Percentiles rank a stretch among this genome's conserved stretches.
Conservation (phyloP, 2,797 vertebrate genomes). For the Rousettus madagascariensis region DNA sequence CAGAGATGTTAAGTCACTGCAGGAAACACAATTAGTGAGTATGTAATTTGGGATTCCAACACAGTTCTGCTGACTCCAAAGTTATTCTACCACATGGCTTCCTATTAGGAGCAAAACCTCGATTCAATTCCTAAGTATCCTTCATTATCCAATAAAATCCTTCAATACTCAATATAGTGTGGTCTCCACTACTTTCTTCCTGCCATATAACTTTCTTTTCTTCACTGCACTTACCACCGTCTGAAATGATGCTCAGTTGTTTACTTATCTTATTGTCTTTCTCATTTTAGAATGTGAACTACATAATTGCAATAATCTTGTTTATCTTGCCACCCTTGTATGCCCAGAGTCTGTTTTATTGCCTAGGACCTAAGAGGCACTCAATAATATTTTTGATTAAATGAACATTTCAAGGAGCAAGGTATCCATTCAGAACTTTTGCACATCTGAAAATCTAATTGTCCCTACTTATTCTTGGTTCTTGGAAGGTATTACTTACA, state of each 20-base stretch:
- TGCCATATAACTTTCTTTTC: neutral
- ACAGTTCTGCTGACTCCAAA: neutral
- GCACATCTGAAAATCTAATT: neutral
- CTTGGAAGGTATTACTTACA: neutral
- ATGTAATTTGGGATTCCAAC: neutral
- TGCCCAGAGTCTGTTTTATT: neutral
- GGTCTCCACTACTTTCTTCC: neutral
- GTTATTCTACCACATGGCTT: neutral
- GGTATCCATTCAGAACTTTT: neutral
- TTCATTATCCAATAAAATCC: neutral
- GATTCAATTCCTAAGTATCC: neutral
- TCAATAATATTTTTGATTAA: neutral
- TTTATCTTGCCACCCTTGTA: neutral
- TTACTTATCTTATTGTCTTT: constrained; percentile 9
- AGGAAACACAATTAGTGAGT: neutral
- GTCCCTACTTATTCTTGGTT: neutral
- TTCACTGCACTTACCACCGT: neutral
- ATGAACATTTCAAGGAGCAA: neutral
- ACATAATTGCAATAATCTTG: neutral
- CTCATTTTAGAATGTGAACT: neutral
- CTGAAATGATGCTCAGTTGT: neutral
- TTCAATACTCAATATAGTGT: neutral
- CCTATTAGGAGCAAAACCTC: neutral
- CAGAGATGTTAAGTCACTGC: neutral
- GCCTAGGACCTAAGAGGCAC: neutral